Evolutionary conservation across 2,113 vertebrate species (phyloP).

Genomic region (Odontophorus gujanensis): DNA sequence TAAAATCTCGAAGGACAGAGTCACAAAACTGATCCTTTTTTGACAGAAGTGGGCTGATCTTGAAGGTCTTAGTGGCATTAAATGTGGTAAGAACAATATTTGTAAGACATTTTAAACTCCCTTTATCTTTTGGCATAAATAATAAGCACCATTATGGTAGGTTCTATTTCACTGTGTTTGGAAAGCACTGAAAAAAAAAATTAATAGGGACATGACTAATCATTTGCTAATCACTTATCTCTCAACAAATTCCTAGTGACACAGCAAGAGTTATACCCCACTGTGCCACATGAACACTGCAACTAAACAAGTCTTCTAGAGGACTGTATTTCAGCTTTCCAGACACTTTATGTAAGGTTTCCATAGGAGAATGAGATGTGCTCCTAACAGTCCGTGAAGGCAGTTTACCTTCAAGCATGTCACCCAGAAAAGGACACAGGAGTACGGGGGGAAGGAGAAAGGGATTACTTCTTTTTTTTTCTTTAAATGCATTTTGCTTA

Average conservation of each 20-base stretch:
- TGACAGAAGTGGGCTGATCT: background rate
- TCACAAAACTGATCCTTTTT: background rate
- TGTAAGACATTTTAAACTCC: background rate
- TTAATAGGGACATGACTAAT: background rate
- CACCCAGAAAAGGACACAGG: accelerated
- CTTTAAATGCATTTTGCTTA: background rate
- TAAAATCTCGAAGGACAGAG: background rate
- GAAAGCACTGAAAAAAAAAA: background rate
- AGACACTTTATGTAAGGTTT: background rate
- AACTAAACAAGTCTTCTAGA: background rate
- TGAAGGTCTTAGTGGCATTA: background rate
- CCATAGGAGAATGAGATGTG: background rate
- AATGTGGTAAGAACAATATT: background rate
- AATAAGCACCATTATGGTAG: background rate
- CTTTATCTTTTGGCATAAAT: background rate
- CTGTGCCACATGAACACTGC: background rate
- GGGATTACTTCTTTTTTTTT: background rate
- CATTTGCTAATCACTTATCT: background rate
- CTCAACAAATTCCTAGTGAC: background rate
- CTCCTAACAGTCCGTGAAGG: background rate
- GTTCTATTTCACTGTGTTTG: background rate
- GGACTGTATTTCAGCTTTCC: background rate
- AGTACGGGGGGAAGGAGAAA: background rate
- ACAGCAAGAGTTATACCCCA: background rate
- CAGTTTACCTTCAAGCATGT: background rate